Evolutionary conservation across 2,888 invertebrate species (phyloP).

Genomic region (Napeogenes sylphis): DNA sequence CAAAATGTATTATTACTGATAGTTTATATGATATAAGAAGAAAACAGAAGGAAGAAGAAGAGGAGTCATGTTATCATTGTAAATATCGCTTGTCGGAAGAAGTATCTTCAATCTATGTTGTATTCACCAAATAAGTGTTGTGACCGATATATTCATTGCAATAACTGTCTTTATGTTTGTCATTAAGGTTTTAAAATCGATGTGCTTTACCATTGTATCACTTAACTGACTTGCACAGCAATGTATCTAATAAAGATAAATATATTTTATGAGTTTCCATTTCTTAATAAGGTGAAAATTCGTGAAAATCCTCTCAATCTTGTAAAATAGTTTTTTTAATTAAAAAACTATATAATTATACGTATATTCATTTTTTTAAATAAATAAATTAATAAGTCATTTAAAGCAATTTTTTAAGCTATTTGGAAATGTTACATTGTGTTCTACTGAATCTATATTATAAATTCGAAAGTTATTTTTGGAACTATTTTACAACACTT

Average conservation of each 20-base stretch:
- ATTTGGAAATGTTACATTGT: too few species aligned
- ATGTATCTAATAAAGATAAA: conserved; percentile 62
- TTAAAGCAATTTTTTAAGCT: too few species aligned
- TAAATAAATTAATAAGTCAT: too few species aligned
- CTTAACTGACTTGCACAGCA: conserved; percentile 37
- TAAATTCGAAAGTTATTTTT: too few species aligned
- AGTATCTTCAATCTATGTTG: conserved; percentile 45
- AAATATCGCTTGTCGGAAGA: conserved; percentile 53
- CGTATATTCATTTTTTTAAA: too few species aligned
- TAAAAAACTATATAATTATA: too few species aligned
- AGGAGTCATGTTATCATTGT: conserved; percentile 44
- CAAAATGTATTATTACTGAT: conserved; percentile 74
- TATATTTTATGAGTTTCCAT: conserved; percentile 59
- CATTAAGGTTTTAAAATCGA: conserved; percentile 33
- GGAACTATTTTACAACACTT: conserved; percentile 2
- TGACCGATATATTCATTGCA: conserved; percentile 65
- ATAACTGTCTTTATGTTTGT: conserved; percentile 52
- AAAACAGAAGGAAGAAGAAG: conserved; percentile 30
- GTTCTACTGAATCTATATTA: too few species aligned
- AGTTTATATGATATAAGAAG: conserved; percentile 39
- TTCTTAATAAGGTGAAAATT: conserved; percentile 20
- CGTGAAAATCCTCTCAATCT: neutral
- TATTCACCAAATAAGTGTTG: conserved; percentile 63
- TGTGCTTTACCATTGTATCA: conserved; percentile 34
- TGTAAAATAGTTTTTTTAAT: neutral